These are phyloP conservation scores for Dasyprocta punctata DNA, from an alignment of 2,113 vertebrate genomes.

Conservation along the genomic window DNA sequence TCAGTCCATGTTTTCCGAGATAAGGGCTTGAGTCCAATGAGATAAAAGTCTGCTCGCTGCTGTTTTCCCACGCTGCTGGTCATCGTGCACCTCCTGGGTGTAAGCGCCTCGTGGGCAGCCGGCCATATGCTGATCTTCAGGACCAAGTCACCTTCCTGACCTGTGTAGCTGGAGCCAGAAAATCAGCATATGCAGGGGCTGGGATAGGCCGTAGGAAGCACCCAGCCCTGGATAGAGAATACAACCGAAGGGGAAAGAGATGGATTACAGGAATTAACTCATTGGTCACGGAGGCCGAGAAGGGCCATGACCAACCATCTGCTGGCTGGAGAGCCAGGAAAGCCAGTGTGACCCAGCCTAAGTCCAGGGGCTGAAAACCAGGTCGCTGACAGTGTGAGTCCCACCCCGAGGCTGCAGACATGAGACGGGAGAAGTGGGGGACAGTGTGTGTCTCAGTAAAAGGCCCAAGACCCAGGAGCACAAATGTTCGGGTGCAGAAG, in stretches of 20 bases:
- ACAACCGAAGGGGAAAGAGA: not conserved
- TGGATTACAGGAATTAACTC: too few relatives aligned
- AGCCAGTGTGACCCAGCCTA: not conserved
- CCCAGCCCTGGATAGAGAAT: not conserved
- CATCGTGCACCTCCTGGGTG: accelerated
- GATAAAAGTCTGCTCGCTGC: not conserved
- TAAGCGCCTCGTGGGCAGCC: not conserved
- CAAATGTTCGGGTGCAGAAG: not conserved
- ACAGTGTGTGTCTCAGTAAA: not conserved
- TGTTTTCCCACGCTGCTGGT: not conserved
- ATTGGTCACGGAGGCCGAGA: not conserved
- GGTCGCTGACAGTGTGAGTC: too few relatives aligned
- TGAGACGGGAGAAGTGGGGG: not conserved
- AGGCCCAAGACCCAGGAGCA: not conserved
- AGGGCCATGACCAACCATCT: not conserved
- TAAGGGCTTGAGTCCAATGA: not conserved
- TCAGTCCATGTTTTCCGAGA: not conserved
- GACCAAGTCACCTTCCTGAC: not conserved
- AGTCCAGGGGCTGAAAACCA: not conserved
- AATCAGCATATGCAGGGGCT: accelerated
- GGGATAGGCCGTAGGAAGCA: accelerated
- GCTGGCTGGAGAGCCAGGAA: not conserved
- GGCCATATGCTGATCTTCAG: not conserved
- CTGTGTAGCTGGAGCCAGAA: not conserved
- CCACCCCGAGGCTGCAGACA: not conserved